Base-by-base conservation (phyloP, 1,140 invertebrate species). In the Drosophila guanche region DNA sequence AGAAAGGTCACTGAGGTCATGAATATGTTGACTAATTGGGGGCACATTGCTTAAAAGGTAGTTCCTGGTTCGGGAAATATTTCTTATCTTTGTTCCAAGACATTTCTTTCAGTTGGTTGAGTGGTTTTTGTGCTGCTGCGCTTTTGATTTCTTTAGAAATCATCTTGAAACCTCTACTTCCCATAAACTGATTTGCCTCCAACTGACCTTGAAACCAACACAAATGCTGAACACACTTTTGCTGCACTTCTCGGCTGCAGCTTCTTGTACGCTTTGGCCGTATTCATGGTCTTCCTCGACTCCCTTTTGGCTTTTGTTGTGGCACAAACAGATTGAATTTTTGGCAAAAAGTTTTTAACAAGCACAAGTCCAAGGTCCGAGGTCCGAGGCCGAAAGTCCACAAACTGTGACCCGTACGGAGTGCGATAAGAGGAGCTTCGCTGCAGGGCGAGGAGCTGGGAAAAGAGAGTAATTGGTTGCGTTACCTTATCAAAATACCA, bases 321-420 rank as follows among this genome's bases (percentile, higher is more conserved):
- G 51, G 27, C 42, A 8, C 14, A 61, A 84, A 76, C 81, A 84
- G 80, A 84, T 84, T 85, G 80, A 58, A 85, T 86, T 86, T 85
- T 86, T 79, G 68, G 54, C 76, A 74, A 77, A 68, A 68, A 68
- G 33, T 74, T 84, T 86, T 80, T 80, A 85, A 77, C 63, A 59
- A 86, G 80, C 71, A n/a, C 56, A 50, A 42, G 45, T 45, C 55
- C 54, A 75, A 41, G 23, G 52, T 57, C 62, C 54, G 52, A 57
- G 45, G 54, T 42, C 47, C 50, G 33, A 62, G 66, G 54, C 33
- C 1, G 37, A 41, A 40, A 58, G 41, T 71, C 50, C 72, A 41
- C 37, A 66, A 59, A 45, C 62, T 74, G 62, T 53, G 52, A 48
- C 70, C 55, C 43, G 46, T 33, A 41, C 65, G 23, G 27, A 51